Base-by-base conservation (phyloP, 2,797 vertebrate species). In the Aselliscus stoliczkanus region DNA sequence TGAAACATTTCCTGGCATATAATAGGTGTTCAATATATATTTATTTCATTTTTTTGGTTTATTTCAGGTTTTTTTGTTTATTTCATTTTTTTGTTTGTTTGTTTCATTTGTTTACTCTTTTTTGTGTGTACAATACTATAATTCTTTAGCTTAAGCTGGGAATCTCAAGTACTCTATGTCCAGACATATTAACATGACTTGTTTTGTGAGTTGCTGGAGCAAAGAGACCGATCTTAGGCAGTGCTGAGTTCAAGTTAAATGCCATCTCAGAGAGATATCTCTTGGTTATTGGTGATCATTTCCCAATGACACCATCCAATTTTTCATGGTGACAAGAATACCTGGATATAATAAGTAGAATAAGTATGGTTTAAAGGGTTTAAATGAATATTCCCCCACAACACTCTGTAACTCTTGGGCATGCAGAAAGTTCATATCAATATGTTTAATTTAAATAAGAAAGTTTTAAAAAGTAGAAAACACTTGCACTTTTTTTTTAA, bases 401-500 rank as follows among this genome's bases (percentile, higher is more conserved):
- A 67, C 9, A 76, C 7, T 72, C 65, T 44, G 15, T 76, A 92
- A 54, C 27, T 64, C 5, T 70, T 47, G 2, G 11, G 7, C 7
- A 65, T 72, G 11, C n/a, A n/a, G 14, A 76, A 83, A 23, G 25
- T 34, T 65, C 34, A 47, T 58, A 44, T 54, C 3, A 42, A 58
- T 69, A 47, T 21, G 23, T 69, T 82, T 85, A 56, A 72, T 58
- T 72, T 34, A 86, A 27, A 6, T 7, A 13, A 84, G 3, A 85
- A 50, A 18, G 27, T 76, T 58, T 65, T 15, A 47, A 88, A 81
- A 83, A 84, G n/a, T 21, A 67, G 29, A 86, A 52, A 79, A 73
- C 27, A 7, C 4, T 76, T 89, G 21, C 2, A 39, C 54, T 8
- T 67, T 67, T 44, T 50, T 79, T 54, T 79, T 79, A 83, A 54